Evolutionary conservation across 2,888 invertebrate genomes (phyloP).

Genomic region (Caenorhabditis becei): DNA sequence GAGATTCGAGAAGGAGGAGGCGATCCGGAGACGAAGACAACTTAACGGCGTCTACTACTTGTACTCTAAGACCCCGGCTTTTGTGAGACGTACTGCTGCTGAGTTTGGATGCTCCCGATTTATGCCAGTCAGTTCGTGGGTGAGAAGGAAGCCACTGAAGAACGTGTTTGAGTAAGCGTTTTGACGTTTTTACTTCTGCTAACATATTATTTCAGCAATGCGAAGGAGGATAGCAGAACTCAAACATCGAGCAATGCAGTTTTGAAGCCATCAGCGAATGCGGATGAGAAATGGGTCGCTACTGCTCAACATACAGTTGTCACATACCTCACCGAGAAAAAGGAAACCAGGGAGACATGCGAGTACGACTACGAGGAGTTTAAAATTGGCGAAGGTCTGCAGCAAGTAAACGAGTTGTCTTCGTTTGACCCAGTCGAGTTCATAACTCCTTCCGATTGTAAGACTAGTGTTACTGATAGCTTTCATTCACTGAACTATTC

Average conservation of each 20-base stretch:
- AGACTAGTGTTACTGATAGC: constrained; percentile 5
- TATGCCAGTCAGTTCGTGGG: constrained; percentile 44
- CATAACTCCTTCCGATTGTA: constrained; percentile 38
- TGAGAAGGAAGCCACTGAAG: constrained; percentile 18
- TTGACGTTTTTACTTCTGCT: not conserved
- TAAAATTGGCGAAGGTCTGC: constrained; percentile 45
- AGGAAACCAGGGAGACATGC: constrained; percentile 32
- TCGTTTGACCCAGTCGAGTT: constrained; percentile 37
- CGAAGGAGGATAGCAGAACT: not conserved
- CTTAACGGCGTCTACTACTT: constrained; percentile 44
- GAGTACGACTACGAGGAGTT: constrained; percentile 50
- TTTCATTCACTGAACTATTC: not conserved
- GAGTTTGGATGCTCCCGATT: constrained; percentile 46
- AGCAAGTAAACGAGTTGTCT: constrained; percentile 29
- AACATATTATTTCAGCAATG: not conserved
- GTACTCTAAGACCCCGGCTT: constrained; percentile 16
- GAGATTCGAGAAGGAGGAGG: constrained; percentile 36
- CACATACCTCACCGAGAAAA: constrained; percentile 14
- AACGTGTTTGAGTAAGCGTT: constrained; percentile 32
- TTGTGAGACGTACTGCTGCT: not conserved
- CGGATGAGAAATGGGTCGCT: constrained; percentile 32
- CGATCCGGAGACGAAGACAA: constrained; percentile 24
- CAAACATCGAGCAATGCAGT: not conserved
- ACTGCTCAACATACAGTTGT: constrained; percentile 19
- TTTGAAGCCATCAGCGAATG: constrained; percentile 16